Evolutionary conservation across 2,888 invertebrate species (phyloP).

Genomic region (Temnothorax unifasciatus): DNA sequence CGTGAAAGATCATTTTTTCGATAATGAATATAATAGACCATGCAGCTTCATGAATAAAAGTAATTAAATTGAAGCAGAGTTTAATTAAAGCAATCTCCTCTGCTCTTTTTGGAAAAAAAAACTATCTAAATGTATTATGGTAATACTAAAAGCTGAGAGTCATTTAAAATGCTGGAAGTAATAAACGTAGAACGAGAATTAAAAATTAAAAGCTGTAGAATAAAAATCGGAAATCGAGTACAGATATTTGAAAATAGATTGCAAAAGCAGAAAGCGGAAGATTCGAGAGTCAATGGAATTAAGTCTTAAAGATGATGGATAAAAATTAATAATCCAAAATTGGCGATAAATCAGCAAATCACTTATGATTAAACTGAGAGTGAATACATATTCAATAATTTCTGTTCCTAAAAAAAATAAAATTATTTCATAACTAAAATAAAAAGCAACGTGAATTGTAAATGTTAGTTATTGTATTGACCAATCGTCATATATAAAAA

Average conservation of each 20-base stretch:
- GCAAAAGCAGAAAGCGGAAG: too few relatives aligned
- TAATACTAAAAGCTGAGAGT: background rate
- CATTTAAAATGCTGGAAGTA: background rate
- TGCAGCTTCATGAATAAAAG: slow-evolving; percentile 7
- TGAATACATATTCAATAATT: too few relatives aligned
- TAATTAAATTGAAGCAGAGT: slow-evolving; percentile 12
- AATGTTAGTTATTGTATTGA: too few relatives aligned
- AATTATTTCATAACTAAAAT: too few relatives aligned
- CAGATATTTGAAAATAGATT: background rate
- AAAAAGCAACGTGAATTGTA: too few relatives aligned
- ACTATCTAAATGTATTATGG: slow-evolving; percentile 2
- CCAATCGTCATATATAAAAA: too few relatives aligned
- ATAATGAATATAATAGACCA: background rate
- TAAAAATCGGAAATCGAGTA: background rate
- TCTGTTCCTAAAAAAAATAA: too few relatives aligned
- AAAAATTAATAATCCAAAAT: slow-evolving; percentile 1
- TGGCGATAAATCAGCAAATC: background rate
- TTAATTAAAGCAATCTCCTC: background rate
- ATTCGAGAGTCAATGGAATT: background rate
- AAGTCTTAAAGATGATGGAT: background rate
- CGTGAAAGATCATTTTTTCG: slow-evolving; percentile 21
- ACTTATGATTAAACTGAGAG: too few relatives aligned
- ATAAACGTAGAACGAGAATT: background rate
- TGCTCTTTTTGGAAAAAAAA: background rate
- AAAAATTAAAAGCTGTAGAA: background rate